Percentiles rank a stretch among this genome's conserved stretches.
Evolutionary conservation across 2,113 vertebrate genomes (phyloP).

Genomic region (Rhegmatorhina hoffmannsi): DNA sequence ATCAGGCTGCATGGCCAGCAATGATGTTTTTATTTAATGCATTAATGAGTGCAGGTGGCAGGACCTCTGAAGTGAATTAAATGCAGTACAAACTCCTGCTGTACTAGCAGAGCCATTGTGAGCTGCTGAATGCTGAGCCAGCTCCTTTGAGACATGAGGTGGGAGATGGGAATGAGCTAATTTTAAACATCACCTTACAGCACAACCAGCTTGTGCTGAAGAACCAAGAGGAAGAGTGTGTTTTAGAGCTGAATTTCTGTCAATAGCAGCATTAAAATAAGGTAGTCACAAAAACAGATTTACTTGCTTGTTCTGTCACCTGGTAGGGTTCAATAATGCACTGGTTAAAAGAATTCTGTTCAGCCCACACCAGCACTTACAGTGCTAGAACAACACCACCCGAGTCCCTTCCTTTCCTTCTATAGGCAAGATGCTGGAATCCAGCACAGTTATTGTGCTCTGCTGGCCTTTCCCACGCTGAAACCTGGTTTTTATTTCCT

Average conservation of each 20-base stretch:
- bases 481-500: constrained; percentile 62
- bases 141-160: constrained; percentile 6
- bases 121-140: background rate
- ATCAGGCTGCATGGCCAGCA: constrained; percentile 29
- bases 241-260: background rate
- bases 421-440: constrained; percentile 1
- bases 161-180: constrained; percentile 5
- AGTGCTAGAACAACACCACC: background rate
- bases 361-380: background rate
- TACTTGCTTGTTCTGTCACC: background rate
- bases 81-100: background rate
- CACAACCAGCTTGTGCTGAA: background rate
- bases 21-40: constrained; percentile 35
- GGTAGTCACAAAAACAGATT: background rate
- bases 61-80: constrained; percentile 44
- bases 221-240: background rate
- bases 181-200: background rate
- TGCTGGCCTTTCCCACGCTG: constrained; percentile 41
- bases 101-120: background rate
- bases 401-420: background rate
- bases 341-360: background rate
- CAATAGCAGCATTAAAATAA: background rate
- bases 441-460: constrained; percentile 8
- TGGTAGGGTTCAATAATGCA: background rate
- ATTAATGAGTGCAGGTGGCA: constrained; percentile 44